phyloP scores from a whole-genome alignment of 2,888 invertebrate genomes.

The Drosophila niveifrons region DNA sequence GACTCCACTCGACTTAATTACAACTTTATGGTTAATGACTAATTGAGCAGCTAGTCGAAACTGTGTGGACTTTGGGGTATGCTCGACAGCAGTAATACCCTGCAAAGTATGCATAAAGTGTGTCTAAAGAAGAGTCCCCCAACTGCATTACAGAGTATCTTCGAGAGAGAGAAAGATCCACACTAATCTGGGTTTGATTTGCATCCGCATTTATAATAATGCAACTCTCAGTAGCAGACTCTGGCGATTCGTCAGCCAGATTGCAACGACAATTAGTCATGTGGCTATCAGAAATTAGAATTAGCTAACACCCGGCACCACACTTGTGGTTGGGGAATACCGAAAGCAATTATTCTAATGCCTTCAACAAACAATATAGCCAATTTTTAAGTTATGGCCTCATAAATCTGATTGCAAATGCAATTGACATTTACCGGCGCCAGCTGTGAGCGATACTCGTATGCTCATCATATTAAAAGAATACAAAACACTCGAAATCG shows the following conservation, averaged over 20 bases:
- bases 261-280: conserved; percentile 43
- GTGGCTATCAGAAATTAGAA: conserved; percentile 10
- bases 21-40: conserved; percentile 9
- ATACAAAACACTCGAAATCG: no score
- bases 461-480: no score
- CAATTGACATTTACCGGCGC: neutral
- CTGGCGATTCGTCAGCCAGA: conserved; percentile 8
- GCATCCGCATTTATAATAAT: neutral
- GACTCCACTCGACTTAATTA: conserved; percentile 7
- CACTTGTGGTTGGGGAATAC: conserved; percentile 13
- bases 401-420: neutral
- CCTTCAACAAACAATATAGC: neutral
- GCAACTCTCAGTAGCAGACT: neutral
- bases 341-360: conserved; percentile 5
- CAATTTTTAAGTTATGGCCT: neutral
- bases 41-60: neutral
- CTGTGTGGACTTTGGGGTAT: neutral
- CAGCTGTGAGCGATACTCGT: no score
- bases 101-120: no score
- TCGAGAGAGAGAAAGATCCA: neutral
- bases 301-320: neutral
- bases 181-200: neutral
- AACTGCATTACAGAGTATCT: conserved; percentile 1
- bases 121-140: no score
- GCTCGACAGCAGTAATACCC: neutral